phyloP scores from a whole-genome alignment of 1,140 invertebrate species.

The Panagrolaimus sp. region DNA sequence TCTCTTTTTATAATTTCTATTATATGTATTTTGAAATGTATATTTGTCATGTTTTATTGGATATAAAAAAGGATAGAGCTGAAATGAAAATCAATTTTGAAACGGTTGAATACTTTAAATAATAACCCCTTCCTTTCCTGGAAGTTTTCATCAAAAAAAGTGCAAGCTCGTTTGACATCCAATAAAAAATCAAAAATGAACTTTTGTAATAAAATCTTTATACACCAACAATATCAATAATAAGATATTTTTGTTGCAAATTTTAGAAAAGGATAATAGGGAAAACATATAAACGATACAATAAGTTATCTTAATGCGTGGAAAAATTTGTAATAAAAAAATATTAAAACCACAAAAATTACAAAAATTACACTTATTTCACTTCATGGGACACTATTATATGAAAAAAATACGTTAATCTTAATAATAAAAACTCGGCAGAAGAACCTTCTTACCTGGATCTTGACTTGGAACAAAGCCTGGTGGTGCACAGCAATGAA shows the following conservation, averaged over 20 bases:
- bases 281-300: too few relatives aligned
- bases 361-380: too few relatives aligned
- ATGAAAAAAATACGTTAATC: too few relatives aligned
- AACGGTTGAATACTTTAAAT: slow-evolving; percentile 1
- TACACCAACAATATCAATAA: neutral
- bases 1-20: neutral
- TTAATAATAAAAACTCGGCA: too few relatives aligned
- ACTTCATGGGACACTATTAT: too few relatives aligned
- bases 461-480: slow-evolving; percentile 45
- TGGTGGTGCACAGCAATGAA: slow-evolving; percentile 36
- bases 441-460: slow-evolving; percentile 37
- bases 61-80: neutral
- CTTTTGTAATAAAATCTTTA: neutral
- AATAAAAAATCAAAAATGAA: slow-evolving; percentile 1
- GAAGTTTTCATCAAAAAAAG: neutral
- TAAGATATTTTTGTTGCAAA: neutral
- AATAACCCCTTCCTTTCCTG: neutral
- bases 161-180: neutral
- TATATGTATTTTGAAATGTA: neutral
- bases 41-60: neutral
- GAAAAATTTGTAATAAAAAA: too few relatives aligned
- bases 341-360: too few relatives aligned
- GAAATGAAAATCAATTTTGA: neutral
- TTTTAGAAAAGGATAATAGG: too few relatives aligned
- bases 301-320: too few relatives aligned